A percentile compares a stretch with the other conserved stretches of the same genome.
These are phyloP conservation scores for Gymnoscopelus microlampas DNA, from an alignment of 2,797 vertebrate species.

Conservation along the genomic window DNA sequence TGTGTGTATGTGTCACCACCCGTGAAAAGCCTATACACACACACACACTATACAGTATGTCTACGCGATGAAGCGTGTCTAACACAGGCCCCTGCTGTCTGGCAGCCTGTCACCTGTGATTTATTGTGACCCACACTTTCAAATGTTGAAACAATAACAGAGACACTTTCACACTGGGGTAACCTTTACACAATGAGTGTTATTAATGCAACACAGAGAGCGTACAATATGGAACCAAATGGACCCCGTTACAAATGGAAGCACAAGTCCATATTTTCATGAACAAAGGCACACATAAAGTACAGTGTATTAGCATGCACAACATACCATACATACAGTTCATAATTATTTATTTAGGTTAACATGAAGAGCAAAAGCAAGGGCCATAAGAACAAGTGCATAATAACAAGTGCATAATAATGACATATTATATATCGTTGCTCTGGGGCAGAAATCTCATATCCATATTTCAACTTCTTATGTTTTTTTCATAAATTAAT, in stretches of 20 bases:
- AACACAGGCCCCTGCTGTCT: constrained; percentile 33
- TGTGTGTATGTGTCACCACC: not conserved
- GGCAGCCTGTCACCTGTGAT: constrained; percentile 44
- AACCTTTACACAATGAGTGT: too few species aligned
- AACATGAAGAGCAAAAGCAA: too few species aligned
- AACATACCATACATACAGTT: not conserved
- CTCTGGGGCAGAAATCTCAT: too few species aligned
- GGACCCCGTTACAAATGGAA: not conserved
- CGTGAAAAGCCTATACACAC: constrained; percentile 22
- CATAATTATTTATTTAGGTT: too few species aligned
- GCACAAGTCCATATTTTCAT: constrained; percentile 14
- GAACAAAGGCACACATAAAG: not conserved
- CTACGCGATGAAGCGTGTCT: constrained; percentile 36
- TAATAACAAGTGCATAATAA: too few species aligned
- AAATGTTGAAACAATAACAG: constrained; percentile 42
- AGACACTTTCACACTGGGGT: not conserved
- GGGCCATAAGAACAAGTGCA: too few species aligned
- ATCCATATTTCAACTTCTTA: too few species aligned
- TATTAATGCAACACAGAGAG: too few species aligned
- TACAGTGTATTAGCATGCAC: not conserved
- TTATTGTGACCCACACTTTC: constrained; percentile 27
- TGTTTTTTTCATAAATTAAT: too few species aligned
- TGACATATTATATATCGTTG: too few species aligned
- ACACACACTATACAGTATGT: constrained; percentile 34
- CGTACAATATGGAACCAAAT: not conserved